These are phyloP conservation scores for Epinephelus fuscoguttatus DNA, from an alignment of 2,113 vertebrate genomes.

Conservation along the genomic window DNA sequence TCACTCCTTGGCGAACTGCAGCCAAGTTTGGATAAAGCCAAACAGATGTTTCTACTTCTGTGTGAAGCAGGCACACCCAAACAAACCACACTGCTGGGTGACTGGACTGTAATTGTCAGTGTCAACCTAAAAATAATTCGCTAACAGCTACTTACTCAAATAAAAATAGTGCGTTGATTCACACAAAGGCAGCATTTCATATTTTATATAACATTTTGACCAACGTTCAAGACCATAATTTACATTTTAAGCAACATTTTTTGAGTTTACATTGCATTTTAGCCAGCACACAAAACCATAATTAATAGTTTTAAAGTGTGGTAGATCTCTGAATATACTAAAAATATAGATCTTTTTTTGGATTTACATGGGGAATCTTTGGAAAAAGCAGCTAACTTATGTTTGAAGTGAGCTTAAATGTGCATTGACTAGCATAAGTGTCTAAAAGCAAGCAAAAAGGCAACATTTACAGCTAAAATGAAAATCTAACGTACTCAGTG, in stretches of 20 bases:
- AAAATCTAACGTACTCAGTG: neutral
- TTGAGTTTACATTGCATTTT: neutral
- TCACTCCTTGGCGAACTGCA: conserved; percentile 48
- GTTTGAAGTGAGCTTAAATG: neutral
- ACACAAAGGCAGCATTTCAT: conserved; percentile 31
- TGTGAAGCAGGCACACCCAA: conserved; percentile 80
- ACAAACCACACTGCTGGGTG: conserved; percentile 76
- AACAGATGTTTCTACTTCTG: conserved; percentile 84
- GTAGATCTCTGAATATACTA: conserved; percentile 1
- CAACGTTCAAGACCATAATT: conserved; percentile 4
- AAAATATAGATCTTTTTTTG: neutral
- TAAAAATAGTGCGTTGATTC: conserved; percentile 54
- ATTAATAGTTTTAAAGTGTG: neutral
- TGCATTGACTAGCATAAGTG: neutral
- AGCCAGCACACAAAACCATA: neutral
- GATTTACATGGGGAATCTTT: neutral
- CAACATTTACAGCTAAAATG: conserved; percentile 17
- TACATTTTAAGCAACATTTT: conserved; percentile 8
- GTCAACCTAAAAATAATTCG: conserved; percentile 74
- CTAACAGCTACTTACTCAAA: conserved; percentile 65
- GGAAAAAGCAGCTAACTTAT: neutral
- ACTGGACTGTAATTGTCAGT: conserved; percentile 77
- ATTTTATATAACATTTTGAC: conserved; percentile 20
- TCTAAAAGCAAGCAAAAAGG: neutral
- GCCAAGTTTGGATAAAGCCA: conserved; percentile 65